Base-by-base conservation (phyloP, 2,888 invertebrate species). In the Acanthococcus lagerstroemiae region DNA sequence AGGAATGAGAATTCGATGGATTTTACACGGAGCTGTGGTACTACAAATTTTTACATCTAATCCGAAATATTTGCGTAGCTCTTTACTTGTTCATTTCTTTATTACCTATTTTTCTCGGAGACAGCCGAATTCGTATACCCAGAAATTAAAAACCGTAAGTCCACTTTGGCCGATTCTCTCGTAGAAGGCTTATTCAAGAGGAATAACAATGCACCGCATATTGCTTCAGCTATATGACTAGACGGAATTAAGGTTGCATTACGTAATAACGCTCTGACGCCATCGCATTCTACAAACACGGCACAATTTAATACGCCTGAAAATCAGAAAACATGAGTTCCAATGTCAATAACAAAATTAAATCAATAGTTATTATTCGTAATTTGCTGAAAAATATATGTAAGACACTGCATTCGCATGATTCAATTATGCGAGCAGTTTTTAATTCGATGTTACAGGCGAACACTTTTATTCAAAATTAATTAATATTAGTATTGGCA, bases 161-260 rank as follows among this genome's bases (percentile, higher is more conserved):
- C 88, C 26, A 93, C 83, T 37, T 84, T 82, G 15, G 88, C 87
- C 61, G 83, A 81, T 71, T 81, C 80, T 65, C 95, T 80, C 1
- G 92, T 89, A 46, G 82, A 80, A 0, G 95, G 95, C 75, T 86
- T 85, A 76, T 93, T 90, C 55, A 95, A 80, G 65, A 95, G 81
- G 75, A 88, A 87, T 56, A 96, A 78, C 44, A 96, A 78, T 15
- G 92, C 89, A 1, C 91, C 92, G 71, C 95, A 86, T 1, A 95
- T 79, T 3, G 94, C 88, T 77, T 96, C 96, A 5, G 90, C 87
- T 78, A 95, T 90, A 69, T 89, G 84, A 0, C 94, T 90, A 71
- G 89, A 89, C 71, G 90, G 68, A 55, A 66, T 68, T 37, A 63
- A 58, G 9, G 57, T 68, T 0, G 66, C 54, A 74, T 90, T 91